Percentiles rank a stretch among this genome's conserved stretches.
These are phyloP conservation scores for Drosophila auraria DNA, from an alignment of 1,140 invertebrate genomes.

Conservation along the genomic window DNA sequence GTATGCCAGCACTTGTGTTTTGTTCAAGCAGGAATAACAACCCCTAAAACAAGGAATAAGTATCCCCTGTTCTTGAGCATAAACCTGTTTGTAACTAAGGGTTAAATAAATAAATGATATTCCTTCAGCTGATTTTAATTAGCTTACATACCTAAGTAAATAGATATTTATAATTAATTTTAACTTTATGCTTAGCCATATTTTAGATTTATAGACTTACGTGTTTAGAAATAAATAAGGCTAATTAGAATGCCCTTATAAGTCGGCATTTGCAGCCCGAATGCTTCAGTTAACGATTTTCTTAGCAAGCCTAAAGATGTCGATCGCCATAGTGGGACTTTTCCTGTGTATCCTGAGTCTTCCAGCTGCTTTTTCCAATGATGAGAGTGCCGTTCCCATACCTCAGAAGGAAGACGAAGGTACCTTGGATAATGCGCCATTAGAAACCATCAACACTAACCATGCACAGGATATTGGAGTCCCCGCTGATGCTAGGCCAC, in stretches of 20 bases:
- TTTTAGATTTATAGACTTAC: background rate
- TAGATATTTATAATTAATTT: background rate
- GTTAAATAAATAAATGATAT: background rate
- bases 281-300: slow-evolving; percentile 39
- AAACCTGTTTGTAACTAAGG: slow-evolving; percentile 5
- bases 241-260: slow-evolving; percentile 15
- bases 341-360: slow-evolving; percentile 25
- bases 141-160: background rate
- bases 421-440: slow-evolving; percentile 54
- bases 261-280: background rate
- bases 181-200: background rate
- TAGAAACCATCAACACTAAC: no score
- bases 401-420: no score
- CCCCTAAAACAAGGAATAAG: background rate
- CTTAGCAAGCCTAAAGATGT: slow-evolving; percentile 50
- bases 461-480: no score
- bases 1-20: background rate
- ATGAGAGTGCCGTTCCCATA: slow-evolving; percentile 23
- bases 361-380: slow-evolving; percentile 7
- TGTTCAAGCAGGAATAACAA: background rate
- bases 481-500: no score
- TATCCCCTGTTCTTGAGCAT: background rate
- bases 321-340: slow-evolving; percentile 5
- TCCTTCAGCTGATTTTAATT: no score
- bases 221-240: background rate